Evolutionary conservation across 2,797 vertebrate species (phyloP).

Genomic region (Hypotaenidia philippensis): DNA sequence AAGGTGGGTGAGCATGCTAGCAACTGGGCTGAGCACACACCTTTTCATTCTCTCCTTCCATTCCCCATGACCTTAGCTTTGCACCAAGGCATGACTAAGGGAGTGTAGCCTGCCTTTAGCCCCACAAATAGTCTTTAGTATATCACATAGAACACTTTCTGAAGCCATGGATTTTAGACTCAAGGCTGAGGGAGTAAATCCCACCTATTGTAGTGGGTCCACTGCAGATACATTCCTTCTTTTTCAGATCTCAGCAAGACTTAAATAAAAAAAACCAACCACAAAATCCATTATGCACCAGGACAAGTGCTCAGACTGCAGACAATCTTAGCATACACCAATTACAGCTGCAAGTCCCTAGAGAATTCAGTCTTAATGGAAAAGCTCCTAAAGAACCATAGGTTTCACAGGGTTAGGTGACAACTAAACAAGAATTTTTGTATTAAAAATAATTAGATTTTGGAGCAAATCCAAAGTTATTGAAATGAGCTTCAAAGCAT

Average conservation of each 20-base stretch:
- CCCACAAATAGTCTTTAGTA: rapidly evolving
- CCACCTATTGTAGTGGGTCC: background rate
- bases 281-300: background rate
- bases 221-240: background rate
- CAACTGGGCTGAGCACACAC: background rate
- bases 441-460: background rate
- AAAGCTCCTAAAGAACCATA: background rate
- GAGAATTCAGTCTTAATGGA: background rate
- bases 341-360: background rate
- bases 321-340: background rate
- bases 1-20: background rate
- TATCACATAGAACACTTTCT: background rate
- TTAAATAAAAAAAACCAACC: background rate
- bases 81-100: background rate
- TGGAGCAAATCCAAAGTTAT: background rate
- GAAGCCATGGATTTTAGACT: background rate
- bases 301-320: background rate
- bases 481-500: background rate
- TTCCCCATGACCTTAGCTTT: background rate
- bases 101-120: background rate
- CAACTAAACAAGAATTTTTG: background rate
- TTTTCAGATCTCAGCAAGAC: background rate
- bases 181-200: background rate
- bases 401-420: background rate
- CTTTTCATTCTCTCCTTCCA: background rate